Base-by-base conservation (phyloP, 2,797 vertebrate species). In the Morus bassanus region DNA sequence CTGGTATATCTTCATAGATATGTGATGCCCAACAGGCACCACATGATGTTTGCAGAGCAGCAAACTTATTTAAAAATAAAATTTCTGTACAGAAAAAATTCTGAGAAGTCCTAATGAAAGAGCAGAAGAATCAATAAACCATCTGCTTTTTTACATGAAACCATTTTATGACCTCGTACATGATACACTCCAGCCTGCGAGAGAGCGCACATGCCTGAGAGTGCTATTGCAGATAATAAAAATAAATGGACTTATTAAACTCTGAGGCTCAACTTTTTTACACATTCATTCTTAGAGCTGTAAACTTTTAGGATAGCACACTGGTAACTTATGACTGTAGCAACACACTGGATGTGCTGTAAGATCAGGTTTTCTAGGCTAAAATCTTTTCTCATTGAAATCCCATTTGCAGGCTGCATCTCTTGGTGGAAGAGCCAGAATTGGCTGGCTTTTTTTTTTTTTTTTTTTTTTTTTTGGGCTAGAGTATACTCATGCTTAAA, bases 181-280 rank as follows among this genome's bases (percentile, higher is more conserved):
- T 10, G 79, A 72, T 28, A 37, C 30, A 14, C 18, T 68, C 39
- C 54, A 45, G 69, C 31, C 72, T 35, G 60, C 54, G 35, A 65
- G 72, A 91, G 14, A 60, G 21, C 8, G 4, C 45, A 13, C 33
- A 30, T 11, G 54, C 9, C 45, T 2, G 11, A 72, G 73, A 53
- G 54, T 30, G 23, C 74, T 63, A 48, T 3, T 31, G 76, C 41
- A 86, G 93, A 30, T 46, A 30, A 84, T 92, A 92, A 95, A 96
- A 96, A 86, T 33, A 93, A 86, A 96, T 86, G 83, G 91, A 88
- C 46, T 92, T 92, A 69, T 39, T 87, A 76, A 64, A 51, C 25
- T 74, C 88, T 33, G 46, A 59, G 88, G 41, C 46, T 67, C 48
- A n/a, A 7, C 14, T 54, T 85, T 75, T 54, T 8, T 28, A 76